These are phyloP conservation scores for Mustela nigripes DNA, from an alignment of 2,113 vertebrate genomes.

Conservation along the genomic window DNA sequence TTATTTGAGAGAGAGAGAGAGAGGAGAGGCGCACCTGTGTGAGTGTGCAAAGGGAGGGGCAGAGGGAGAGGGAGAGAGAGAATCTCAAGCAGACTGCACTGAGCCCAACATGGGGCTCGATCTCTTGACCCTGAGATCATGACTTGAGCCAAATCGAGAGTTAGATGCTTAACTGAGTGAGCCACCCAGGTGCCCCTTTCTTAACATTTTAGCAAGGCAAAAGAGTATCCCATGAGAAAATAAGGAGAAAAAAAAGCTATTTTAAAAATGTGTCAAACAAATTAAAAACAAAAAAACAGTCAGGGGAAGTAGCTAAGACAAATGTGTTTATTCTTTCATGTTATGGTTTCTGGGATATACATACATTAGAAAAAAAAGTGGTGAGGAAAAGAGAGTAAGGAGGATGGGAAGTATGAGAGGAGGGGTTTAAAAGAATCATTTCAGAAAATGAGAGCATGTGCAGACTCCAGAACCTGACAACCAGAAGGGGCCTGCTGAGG, in stretches of 20 bases:
- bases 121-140: background rate
- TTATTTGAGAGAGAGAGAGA: background rate
- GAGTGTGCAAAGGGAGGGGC: background rate
- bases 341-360: background rate
- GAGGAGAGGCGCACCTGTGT: background rate
- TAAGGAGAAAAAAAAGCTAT: background rate
- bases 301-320: background rate
- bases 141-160: background rate
- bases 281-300: conserved; percentile 2
- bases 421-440: background rate
- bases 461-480: background rate
- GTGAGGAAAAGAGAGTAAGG: background rate
- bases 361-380: background rate
- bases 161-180: background rate
- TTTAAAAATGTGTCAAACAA: background rate
- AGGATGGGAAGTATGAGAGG: background rate
- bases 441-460: background rate
- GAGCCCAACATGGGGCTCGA: background rate
- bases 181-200: background rate
- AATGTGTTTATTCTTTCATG: background rate
- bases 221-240: conserved; percentile 2
- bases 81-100: background rate
- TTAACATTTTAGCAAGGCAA: conserved; percentile 5
- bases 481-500: background rate
- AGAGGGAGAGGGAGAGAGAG: background rate